Conservation (phyloP, 92 coral and sea anemone genomes). For the Epizoanthus scotinus region DNA sequence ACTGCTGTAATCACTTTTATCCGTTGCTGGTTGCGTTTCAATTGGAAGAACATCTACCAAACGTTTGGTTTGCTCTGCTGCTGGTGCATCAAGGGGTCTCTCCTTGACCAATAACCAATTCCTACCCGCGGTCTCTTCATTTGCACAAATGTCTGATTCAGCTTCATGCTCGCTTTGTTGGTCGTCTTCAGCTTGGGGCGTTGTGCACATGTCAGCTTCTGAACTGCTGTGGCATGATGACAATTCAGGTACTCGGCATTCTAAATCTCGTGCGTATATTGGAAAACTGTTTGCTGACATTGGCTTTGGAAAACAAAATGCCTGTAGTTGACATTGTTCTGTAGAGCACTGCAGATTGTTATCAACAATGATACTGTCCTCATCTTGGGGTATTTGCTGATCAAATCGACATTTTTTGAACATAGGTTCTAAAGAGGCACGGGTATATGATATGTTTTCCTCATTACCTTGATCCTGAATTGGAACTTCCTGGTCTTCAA, state of each 20-base stretch:
- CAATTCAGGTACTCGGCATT: neutral
- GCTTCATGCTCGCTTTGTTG: neutral
- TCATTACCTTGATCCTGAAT: slow-evolving; percentile 1
- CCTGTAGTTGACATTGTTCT: neutral
- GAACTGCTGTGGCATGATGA: neutral
- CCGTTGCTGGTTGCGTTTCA: neutral
- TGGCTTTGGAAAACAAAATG: slow-evolving; percentile 34
- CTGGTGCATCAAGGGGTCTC: neutral
- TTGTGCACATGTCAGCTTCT: neutral
- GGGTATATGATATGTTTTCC: neutral
- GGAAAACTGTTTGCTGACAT: slow-evolving; percentile 13
- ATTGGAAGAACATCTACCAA: neutral
- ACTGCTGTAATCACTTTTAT: neutral
- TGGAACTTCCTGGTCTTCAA: slow-evolving; percentile 30
- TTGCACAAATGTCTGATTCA: neutral
- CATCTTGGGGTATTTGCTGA: neutral
- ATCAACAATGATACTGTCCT: neutral
- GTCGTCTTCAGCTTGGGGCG: neutral
- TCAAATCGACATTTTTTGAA: neutral
- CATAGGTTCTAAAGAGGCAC: neutral
- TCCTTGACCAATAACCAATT: neutral
- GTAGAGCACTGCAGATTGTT: neutral
- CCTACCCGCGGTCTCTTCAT: neutral
- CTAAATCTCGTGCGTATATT: neutral
- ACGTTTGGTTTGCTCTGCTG: neutral